A percentile compares a stretch with the other conserved stretches of the same genome.
Evolutionary conservation across 2,888 invertebrate genomes (phyloP).

Genomic region (Drosophila neotestacea): DNA sequence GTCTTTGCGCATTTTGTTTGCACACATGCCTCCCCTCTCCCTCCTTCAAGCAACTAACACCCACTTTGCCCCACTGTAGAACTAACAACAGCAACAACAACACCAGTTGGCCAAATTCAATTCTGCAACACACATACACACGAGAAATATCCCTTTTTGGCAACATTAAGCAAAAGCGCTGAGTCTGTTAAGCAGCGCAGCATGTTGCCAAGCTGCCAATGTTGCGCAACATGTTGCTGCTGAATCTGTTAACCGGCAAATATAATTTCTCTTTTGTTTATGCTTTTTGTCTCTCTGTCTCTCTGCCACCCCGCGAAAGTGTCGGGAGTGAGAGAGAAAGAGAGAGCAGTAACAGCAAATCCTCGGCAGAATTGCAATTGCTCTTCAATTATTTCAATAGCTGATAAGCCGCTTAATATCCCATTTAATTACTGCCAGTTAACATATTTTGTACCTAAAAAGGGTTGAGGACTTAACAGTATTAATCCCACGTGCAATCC

Average conservation of each 20-base stretch:
- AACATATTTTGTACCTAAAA: conserved; percentile 27
- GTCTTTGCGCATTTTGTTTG: conserved; percentile 53
- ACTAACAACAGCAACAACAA: not conserved
- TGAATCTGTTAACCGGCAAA: conserved; percentile 50
- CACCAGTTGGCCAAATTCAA: conserved; percentile 2
- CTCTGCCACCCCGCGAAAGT: no score
- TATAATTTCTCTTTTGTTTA: conserved; percentile 14
- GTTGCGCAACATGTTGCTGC: conserved; percentile 37
- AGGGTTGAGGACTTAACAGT: conserved; percentile 6
- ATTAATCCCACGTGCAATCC: conserved; percentile 13
- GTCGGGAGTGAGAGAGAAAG: not conserved
- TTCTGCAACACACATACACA: not conserved
- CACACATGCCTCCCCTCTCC: conserved; percentile 12
- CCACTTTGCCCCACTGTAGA: not conserved
- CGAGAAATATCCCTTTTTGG: conserved; percentile 29
- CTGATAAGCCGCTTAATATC: conserved; percentile 46
- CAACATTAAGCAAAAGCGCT: conserved; percentile 14
- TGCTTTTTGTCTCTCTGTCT: not conserved
- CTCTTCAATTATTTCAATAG: conserved; percentile 43
- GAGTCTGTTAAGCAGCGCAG: conserved; percentile 54
- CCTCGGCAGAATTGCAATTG: conserved; percentile 28
- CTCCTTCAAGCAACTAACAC: not conserved
- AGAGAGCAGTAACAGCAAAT: conserved; percentile 24
- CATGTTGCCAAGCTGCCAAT: conserved; percentile 23
- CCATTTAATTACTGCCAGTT: conserved; percentile 45